phyloP scores from a whole-genome alignment of 35 echinoderm and acorn worm genomes.

The Strongylocentrotus purpuratus region DNA sequence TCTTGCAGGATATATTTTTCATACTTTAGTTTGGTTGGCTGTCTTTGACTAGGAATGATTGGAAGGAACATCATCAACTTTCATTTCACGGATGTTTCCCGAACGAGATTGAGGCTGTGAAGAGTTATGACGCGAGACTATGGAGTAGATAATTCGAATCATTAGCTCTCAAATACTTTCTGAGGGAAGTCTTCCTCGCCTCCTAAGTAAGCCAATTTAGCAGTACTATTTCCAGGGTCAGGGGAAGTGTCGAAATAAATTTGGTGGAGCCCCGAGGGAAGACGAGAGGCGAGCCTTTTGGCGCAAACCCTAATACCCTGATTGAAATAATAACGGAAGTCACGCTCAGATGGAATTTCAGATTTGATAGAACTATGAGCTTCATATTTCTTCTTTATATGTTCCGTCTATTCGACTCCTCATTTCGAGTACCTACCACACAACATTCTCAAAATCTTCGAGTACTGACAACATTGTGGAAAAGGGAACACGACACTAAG shows the following conservation, averaged over 20 bases:
- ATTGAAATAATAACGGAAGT: slow-evolving; percentile 46
- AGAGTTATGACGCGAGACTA: neutral
- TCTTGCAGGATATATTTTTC: too few species aligned
- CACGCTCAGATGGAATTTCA: slow-evolving; percentile 38
- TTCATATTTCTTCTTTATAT: neutral
- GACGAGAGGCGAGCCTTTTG: neutral
- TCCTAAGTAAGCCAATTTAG: slow-evolving; percentile 10
- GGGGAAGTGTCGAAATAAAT: slow-evolving; percentile 27
- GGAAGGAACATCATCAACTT: neutral
- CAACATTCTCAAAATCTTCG: too few species aligned
- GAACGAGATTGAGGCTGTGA: neutral
- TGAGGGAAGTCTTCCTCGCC: neutral
- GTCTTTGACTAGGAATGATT: neutral
- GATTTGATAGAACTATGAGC: neutral
- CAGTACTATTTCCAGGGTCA: neutral
- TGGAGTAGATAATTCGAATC: neutral
- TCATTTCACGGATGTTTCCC: neutral
- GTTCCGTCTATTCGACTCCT: neutral
- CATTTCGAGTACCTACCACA: too few species aligned
- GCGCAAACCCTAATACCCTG: neutral
- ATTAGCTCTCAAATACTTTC: neutral
- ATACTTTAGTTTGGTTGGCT: neutral
- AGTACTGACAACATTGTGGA: too few species aligned
- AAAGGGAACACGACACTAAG: too few species aligned
- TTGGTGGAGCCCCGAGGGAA: neutral